Base-by-base conservation (phyloP, 2,797 vertebrate species). In the Pygocentrus nattereri region DNA sequence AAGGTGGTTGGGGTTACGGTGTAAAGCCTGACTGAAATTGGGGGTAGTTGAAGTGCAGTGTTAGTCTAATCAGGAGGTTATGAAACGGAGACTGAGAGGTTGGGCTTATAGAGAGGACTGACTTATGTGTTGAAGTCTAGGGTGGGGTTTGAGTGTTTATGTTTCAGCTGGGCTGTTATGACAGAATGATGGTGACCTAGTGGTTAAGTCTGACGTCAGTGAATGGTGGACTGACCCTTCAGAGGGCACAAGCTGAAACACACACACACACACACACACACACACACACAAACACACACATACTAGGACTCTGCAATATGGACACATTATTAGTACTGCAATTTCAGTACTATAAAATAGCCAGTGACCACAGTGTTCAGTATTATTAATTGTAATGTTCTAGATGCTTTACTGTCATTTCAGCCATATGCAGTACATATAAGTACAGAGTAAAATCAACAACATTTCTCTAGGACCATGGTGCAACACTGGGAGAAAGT, bases 121-220 rank as follows among this genome's bases (percentile, higher is more conserved):
- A 21, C 25, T 54, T 64, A 64, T 21, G 18, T 16, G 62, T 21
- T 54, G 25, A 16, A 50, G 68, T 71, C 25, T 34, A n/a, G 31
- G 47, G 38, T 15, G 30, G 41, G 27, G 62, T 79, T 25, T 71
- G 54, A 76, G 18, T 76, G 59, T 77, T 79, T 79, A 25, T 65
- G 70, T 80, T 74, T 80, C 61, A 27, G 41, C 19, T 18, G 70
- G 56, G 13, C 27, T 62, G 52, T 72, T 79, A 50, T 64, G n/a
- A 73, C 58, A 80, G 70, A 72, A 21, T 59, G 44, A 59, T 58
- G 71, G 27, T 75, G 49, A 61, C 71, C 21, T 71, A 62, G 52
- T 78, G 62, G 49, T 34, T 41, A 13, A 34, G 23, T 41, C 23
- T 80, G 71, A 68, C 15, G 19, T 74, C 31, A 67, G 15, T 41